Conservation (phyloP, 2,888 invertebrate genomes). For the Sepiola atlantica region DNA sequence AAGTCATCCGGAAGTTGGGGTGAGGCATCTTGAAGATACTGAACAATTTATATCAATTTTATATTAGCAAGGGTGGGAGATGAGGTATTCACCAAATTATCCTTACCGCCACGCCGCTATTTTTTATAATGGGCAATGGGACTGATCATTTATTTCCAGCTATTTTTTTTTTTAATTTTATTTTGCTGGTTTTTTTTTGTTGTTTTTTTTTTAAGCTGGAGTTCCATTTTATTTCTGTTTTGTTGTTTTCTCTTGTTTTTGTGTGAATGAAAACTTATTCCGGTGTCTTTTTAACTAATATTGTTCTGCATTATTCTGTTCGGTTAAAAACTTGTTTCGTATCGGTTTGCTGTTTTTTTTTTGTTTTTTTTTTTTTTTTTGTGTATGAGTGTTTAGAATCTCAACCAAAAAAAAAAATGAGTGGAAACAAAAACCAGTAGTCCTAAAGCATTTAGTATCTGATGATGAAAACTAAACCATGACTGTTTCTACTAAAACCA, state of each 20-base stretch:
- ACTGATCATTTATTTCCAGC: neutral
- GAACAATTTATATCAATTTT: neutral
- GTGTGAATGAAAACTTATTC: conserved; percentile 38
- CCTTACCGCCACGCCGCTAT: neutral
- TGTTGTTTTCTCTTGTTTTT: neutral
- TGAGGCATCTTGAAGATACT: too few relatives aligned
- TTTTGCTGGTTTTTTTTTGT: neutral
- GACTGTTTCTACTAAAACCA: conserved; percentile 18
- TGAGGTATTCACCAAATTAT: neutral
- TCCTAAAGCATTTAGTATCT: neutral
- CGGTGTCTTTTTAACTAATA: conserved; percentile 39
- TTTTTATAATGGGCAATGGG: neutral
- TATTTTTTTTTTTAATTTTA: neutral
- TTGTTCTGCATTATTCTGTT: conserved; percentile 43
- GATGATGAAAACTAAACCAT: neutral
- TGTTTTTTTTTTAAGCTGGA: neutral
- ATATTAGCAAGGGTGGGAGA: neutral
- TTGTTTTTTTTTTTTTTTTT: too few relatives aligned
- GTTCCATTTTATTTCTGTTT: neutral
- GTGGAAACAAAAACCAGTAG: neutral
- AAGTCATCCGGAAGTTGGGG: too few relatives aligned
- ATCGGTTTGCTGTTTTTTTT: conserved; percentile 43
- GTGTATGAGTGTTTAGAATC: neutral
- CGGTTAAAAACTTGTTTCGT: neutral
- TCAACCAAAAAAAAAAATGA: neutral